Base-by-base conservation (phyloP, 2,888 invertebrate genomes). In the Brenthis daphne region DNA sequence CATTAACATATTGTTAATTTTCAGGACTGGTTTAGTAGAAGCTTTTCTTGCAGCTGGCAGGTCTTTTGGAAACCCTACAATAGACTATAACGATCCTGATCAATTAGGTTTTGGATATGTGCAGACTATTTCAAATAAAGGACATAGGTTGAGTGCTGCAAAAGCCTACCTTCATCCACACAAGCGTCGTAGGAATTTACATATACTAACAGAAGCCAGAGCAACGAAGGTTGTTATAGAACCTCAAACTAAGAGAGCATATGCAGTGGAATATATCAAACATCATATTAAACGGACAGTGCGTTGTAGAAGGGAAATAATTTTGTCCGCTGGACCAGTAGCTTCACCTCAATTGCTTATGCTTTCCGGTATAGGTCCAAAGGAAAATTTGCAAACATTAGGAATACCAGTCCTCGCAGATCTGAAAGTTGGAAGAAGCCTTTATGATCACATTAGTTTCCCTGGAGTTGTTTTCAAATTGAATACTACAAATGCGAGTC, bases 341-440 rank as follows among this genome's bases (percentile, higher is more conserved):
- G 97, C 96, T 77, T 96, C 97, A 0, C 98, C 98, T 0, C 98
- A 99, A 84, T 82, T 99, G 16, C 93, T 99, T n/a, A 97, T 98
- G 97, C 86, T 99, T 2, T 98, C 98, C 6, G 98, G 98, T 13
- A 82, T 95, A 14, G 95, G 95, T 0, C 94, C 94, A 0, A 84
- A 85, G 69, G 87, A 94, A 71, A 93, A 95, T 78, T 86, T 96
- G 2, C 82, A 92, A 69, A 85, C 90, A 11, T 85, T 94, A 6
- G 92, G 92, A 0, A 94, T 96, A 69, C 95, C 95, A 0, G 86
- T 96, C 0, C 79, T 96, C 1, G 85, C 94, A 65, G 93, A 95
- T 73, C 83, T 96, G 63, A 95, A 94, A 16, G 96, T 96, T 12
- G 96, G 96, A 3, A 88, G 92, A 76, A 94, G 93, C 68, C 79